These are phyloP conservation scores for Myanophis thanlyinensis DNA, from an alignment of 2,113 vertebrate genomes.

Conservation along the genomic window DNA sequence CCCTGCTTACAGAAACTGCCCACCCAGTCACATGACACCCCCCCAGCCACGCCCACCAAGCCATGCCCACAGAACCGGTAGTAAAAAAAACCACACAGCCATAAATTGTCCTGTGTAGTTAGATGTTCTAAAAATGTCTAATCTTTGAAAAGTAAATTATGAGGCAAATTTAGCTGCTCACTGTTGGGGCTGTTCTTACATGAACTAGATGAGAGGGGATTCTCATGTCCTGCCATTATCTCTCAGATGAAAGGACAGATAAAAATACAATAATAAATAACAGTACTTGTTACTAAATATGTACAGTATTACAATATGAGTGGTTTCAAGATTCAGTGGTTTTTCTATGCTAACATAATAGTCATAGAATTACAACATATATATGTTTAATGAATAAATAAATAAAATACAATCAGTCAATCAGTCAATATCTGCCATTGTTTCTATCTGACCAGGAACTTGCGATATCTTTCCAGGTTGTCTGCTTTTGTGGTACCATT, in stretches of 20 bases:
- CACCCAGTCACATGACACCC: too few species aligned
- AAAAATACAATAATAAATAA: background rate
- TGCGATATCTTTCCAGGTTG: background rate
- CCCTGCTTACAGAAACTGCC: too few species aligned
- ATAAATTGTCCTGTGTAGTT: too few species aligned
- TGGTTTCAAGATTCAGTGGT: background rate
- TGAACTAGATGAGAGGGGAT: background rate
- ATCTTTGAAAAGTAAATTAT: background rate
- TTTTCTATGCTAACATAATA: background rate
- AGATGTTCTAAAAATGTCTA: background rate
- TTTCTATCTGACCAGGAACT: background rate
- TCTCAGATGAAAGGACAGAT: background rate
- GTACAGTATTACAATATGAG: background rate
- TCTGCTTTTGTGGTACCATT: background rate
- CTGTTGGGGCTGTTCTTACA: background rate
- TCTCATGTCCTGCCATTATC: background rate
- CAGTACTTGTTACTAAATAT: background rate
- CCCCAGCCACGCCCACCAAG: too few species aligned
- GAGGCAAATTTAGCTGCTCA: background rate
- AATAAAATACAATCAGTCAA: too few species aligned
- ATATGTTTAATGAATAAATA: too few species aligned
- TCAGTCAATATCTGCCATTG: background rate
- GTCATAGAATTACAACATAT: background rate
- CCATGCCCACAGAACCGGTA: too few species aligned
- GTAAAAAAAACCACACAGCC: too few species aligned